Evolutionary conservation across 2,113 vertebrate genomes (phyloP).

Genomic region (Microcebus murinus): DNA sequence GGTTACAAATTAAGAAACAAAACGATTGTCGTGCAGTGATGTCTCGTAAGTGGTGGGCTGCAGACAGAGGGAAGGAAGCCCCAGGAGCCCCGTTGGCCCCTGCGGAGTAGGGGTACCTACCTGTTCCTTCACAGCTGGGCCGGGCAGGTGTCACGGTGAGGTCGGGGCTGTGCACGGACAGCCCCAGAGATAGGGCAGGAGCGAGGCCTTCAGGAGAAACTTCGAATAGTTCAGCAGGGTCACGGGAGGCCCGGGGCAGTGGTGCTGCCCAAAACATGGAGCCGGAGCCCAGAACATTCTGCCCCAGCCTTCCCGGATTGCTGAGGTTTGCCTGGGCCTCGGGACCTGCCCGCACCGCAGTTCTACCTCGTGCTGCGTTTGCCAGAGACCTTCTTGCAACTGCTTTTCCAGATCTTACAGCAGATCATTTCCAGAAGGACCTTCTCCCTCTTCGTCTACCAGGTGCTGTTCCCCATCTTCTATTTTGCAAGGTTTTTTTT

Average conservation of each 20-base stretch:
- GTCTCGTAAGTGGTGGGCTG: background rate
- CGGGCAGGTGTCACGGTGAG: background rate
- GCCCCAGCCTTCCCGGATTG: background rate
- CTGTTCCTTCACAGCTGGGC: background rate
- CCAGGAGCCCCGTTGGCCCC: background rate
- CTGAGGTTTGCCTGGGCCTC: background rate
- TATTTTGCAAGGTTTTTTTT: background rate
- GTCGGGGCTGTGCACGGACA: too few relatives aligned
- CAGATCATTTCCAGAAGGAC: background rate
- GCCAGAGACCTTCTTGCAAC: background rate
- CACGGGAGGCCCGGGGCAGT: background rate
- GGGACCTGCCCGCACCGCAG: background rate
- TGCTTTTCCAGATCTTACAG: background rate
- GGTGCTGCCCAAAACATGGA: background rate
- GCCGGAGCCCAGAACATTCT: background rate
- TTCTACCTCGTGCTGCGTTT: background rate
- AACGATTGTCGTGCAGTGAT: background rate
- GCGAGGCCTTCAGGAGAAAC: background rate
- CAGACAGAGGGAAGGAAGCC: too few relatives aligned
- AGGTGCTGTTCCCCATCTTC: background rate
- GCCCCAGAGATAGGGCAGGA: background rate
- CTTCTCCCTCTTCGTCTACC: background rate
- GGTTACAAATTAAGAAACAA: background rate
- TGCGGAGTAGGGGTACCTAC: background rate
- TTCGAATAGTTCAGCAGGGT: background rate